Percentiles rank a stretch among this genome's conserved stretches.
Evolutionary conservation across 2,797 vertebrate species (phyloP).

Genomic region (Todus mexicanus): DNA sequence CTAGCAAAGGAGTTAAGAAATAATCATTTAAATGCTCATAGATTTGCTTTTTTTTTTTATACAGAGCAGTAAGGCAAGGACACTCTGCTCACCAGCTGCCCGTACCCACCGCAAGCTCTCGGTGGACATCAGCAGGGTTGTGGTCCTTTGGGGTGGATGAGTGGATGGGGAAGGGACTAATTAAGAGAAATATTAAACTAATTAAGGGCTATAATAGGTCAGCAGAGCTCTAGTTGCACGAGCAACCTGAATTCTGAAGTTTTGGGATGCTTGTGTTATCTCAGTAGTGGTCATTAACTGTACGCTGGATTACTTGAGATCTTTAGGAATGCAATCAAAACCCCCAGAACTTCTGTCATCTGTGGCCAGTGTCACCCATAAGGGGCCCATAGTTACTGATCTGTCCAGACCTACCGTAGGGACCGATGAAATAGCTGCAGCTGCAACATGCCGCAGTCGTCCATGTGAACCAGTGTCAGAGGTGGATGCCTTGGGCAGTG

Average conservation of each 20-base stretch:
- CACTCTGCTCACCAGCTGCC: not conserved
- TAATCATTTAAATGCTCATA: not conserved
- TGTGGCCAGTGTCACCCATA: accelerated
- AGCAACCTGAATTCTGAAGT: not conserved
- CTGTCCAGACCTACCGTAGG: not conserved
- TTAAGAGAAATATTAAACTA: not conserved
- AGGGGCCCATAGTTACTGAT: accelerated
- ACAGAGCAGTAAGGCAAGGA: not conserved
- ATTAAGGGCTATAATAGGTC: not conserved
- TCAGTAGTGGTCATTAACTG: not conserved
- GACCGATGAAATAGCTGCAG: not conserved
- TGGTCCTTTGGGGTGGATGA: not conserved
- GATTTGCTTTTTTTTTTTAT: not conserved
- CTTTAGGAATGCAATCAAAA: accelerated
- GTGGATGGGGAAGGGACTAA: not conserved
- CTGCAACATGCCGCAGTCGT: accelerated
- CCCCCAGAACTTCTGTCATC: not conserved
- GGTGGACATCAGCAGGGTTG: accelerated
- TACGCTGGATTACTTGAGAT: not conserved
- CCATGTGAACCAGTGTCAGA: accelerated
- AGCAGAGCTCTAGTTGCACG: not conserved
- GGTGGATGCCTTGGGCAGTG: not conserved
- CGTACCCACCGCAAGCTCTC: accelerated
- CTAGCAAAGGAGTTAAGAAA: not conserved
- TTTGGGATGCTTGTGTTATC: not conserved